Evolutionary conservation across 1,140 invertebrate genomes (phyloP).

Genomic region (Meteorus sp.): DNA sequence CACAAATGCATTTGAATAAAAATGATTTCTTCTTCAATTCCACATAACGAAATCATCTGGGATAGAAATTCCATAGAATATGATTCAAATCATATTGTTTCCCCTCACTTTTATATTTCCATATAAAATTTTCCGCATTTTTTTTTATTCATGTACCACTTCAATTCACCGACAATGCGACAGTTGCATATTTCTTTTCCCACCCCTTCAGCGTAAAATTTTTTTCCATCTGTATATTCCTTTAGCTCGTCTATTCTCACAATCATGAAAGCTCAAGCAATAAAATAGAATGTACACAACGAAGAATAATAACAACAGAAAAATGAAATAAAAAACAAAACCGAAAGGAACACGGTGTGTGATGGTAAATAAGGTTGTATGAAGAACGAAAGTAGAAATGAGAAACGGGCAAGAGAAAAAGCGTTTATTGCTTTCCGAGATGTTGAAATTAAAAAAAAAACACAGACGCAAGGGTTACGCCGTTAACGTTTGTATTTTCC

Average conservation of each 20-base stretch:
- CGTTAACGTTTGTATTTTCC: neutral
- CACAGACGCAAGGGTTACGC: neutral
- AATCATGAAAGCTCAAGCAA: slow-evolving; percentile 2
- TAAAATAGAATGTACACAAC: slow-evolving; percentile 9
- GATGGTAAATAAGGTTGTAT: neutral
- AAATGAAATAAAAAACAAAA: no score
- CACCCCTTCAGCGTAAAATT: slow-evolving; percentile 1
- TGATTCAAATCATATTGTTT: no score
- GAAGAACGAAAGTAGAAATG: neutral
- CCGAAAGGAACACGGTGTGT: neutral
- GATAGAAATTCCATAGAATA: no score
- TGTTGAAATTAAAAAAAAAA: slow-evolving; percentile 2
- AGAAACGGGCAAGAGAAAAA: no score
- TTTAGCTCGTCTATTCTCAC: neutral
- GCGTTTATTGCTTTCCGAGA: no score
- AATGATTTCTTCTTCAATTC: no score
- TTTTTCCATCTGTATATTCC: slow-evolving; percentile 4
- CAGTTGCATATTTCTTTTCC: neutral
- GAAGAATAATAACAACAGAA: no score
- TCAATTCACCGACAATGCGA: neutral
- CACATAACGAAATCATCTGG: no score
- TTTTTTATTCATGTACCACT: no score
- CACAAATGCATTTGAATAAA: no score
- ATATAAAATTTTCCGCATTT: no score
- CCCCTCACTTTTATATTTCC: no score